Percentiles rank a stretch among this genome's conserved stretches.
These are phyloP conservation scores for Ichneumoninae sp. DNA, from an alignment of 2,888 invertebrate genomes.

Conservation along the genomic window DNA sequence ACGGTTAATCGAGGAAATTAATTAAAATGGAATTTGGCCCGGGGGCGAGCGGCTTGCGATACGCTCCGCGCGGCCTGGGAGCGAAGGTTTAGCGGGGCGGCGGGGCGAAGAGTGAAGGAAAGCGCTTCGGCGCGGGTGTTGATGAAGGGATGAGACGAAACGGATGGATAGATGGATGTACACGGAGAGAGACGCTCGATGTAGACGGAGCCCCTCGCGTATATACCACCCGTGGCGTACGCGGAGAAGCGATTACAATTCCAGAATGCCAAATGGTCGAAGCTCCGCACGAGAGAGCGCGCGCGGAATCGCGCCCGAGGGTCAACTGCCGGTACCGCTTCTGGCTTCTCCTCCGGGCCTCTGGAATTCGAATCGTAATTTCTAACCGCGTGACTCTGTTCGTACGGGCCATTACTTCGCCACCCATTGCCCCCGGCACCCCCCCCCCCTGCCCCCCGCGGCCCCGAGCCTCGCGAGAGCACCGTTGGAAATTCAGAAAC, in stretches of 20 bases:
- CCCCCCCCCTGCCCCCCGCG: slow-evolving; percentile 7
- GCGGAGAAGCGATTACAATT: slow-evolving; percentile 80
- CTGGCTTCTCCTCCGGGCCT: slow-evolving; percentile 66
- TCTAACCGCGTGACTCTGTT: slow-evolving; percentile 80
- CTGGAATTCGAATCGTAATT: slow-evolving; percentile 83
- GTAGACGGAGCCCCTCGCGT: slow-evolving; percentile 19
- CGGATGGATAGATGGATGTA: slow-evolving; percentile 42
- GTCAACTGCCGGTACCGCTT: slow-evolving; percentile 68
- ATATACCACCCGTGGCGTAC: slow-evolving; percentile 23
- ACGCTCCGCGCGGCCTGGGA: slow-evolving; percentile 48
- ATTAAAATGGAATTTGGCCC: slow-evolving; percentile 81
- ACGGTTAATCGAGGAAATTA: slow-evolving; percentile 76
- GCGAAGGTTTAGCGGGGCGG: slow-evolving; percentile 29
- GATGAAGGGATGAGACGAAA: slow-evolving; percentile 16
- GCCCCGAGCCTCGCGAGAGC: neutral
- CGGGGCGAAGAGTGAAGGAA: neutral
- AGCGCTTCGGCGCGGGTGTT: neutral
- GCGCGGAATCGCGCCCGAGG: slow-evolving; percentile 69
- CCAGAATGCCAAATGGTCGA: slow-evolving; percentile 78
- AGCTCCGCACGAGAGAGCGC: slow-evolving; percentile 65
- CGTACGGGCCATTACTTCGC: slow-evolving; percentile 75
- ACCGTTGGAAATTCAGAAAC: slow-evolving; percentile 62
- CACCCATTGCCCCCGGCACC: neutral
- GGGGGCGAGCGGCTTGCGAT: slow-evolving; percentile 19
- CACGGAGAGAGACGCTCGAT: slow-evolving; percentile 11